Conservation (phyloP, 2,888 invertebrate genomes). For the Leptinotarsa peninsularis region DNA sequence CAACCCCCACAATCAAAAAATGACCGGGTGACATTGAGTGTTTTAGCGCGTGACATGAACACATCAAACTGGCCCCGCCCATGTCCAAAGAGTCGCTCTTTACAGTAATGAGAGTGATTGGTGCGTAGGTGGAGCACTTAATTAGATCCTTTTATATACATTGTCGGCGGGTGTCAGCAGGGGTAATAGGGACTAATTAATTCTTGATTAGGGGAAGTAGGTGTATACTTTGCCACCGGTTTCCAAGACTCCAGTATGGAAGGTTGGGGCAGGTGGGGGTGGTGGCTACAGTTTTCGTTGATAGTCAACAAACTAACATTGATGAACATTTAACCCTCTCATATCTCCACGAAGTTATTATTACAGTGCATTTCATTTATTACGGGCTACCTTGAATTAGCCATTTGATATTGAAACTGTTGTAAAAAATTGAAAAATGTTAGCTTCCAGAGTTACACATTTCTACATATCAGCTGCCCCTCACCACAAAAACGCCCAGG, state of each 20-base stretch:
- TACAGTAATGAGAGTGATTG: constrained; percentile 62
- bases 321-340: too few species aligned
- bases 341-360: too few species aligned
- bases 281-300: not conserved
- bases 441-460: too few species aligned
- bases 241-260: not conserved
- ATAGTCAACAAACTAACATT: too few species aligned
- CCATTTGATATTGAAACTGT: too few species aligned
- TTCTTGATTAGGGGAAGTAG: not conserved
- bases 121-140: constrained; percentile 63
- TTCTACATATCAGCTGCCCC: too few species aligned
- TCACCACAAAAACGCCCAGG: too few species aligned
- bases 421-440: too few species aligned
- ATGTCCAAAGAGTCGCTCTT: constrained; percentile 57
- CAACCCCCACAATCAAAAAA: constrained; percentile 55
- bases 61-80: constrained; percentile 62
- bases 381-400: too few species aligned
- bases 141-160: constrained; percentile 52
- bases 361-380: too few species aligned
- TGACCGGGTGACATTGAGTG: constrained; percentile 55
- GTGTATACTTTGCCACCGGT: not conserved
- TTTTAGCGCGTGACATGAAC: constrained; percentile 59
- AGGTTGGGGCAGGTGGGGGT: not conserved
- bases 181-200: not conserved
- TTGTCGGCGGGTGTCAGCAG: not conserved